Conservation (phyloP, 2,888 invertebrate genomes). For the Drosophila pseudotakahashii region DNA sequence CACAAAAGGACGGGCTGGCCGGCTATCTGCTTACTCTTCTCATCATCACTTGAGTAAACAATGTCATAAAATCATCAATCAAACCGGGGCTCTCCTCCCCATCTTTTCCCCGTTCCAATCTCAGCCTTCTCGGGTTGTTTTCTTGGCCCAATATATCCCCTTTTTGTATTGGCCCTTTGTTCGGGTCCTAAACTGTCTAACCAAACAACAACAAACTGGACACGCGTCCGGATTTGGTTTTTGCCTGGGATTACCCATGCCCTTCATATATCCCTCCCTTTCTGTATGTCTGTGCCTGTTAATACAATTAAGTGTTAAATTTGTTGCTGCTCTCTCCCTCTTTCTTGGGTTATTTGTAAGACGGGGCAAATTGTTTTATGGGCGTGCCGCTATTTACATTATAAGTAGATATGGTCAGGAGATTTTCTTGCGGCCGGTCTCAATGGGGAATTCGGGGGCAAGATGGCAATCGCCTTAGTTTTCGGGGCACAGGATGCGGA, state of each 20-base stretch:
- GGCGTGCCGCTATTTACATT: conserved; percentile 59
- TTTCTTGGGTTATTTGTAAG: conserved; percentile 46
- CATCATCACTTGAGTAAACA: conserved; percentile 79
- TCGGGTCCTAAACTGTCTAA: conserved; percentile 51
- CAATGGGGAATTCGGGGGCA: conserved; percentile 34
- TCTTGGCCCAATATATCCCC: conserved; percentile 23
- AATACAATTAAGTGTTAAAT: conserved; percentile 78
- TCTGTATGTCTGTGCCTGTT: conserved; percentile 51
- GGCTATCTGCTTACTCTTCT: conserved; percentile 51
- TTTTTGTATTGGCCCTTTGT: conserved; percentile 45
- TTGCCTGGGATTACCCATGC: conserved; percentile 35
- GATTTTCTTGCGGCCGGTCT: conserved; percentile 24
- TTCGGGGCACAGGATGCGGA: conserved; percentile 2
- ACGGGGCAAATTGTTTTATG: conserved; percentile 70
- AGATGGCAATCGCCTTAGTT: conserved; percentile 34
- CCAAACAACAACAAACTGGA: conserved; percentile 47
- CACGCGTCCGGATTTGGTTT: conserved; percentile 51
- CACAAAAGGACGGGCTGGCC: conserved; percentile 49
- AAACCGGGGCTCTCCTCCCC: conserved; percentile 47
- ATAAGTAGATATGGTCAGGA: conserved; percentile 42
- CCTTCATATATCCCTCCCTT: not conserved
- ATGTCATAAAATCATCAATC: conserved; percentile 81
- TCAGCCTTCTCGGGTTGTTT: conserved; percentile 24
- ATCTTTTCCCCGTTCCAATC: conserved; percentile 10
- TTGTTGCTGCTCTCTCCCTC: conserved; percentile 74